Evolutionary conservation across 2,797 vertebrate species (phyloP).

Genomic region (Arctocebus calabarensis): DNA sequence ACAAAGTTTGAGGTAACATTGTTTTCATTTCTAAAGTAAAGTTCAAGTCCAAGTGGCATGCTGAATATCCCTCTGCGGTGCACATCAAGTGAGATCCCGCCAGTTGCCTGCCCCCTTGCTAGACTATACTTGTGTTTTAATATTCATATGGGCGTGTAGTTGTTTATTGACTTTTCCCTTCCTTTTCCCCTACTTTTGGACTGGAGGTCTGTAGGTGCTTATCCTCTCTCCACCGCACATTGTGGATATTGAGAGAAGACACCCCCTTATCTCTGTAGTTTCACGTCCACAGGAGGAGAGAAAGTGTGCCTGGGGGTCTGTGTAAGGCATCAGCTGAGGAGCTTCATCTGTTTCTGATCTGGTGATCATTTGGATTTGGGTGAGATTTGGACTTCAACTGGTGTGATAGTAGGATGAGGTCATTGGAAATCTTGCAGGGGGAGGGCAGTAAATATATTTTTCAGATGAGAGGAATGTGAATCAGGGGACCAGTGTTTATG

Average conservation of each 20-base stretch:
- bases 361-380: neutral
- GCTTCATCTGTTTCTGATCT: neutral
- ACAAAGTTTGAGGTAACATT: no score
- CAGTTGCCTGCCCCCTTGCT: no score
- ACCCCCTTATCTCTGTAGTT: neutral
- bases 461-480: neutral
- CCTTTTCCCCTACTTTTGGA: neutral
- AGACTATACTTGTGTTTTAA: no score
- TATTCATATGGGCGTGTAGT: no score
- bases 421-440: neutral
- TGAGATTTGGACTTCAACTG: neutral
- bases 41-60: no score
- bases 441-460: neutral
- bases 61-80: no score
- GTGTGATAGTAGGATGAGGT: neutral
- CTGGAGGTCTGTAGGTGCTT: neutral
- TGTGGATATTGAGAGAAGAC: neutral
- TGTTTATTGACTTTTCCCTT: neutral
- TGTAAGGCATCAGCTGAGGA: neutral
- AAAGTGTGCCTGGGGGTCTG: neutral
- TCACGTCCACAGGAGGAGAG: neutral
- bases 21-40: no score
- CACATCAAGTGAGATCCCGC: no score
- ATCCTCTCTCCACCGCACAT: neutral
- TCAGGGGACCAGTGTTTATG: no score